Conservation (phyloP, 2,888 invertebrate species). For the Tethea ocularis region DNA sequence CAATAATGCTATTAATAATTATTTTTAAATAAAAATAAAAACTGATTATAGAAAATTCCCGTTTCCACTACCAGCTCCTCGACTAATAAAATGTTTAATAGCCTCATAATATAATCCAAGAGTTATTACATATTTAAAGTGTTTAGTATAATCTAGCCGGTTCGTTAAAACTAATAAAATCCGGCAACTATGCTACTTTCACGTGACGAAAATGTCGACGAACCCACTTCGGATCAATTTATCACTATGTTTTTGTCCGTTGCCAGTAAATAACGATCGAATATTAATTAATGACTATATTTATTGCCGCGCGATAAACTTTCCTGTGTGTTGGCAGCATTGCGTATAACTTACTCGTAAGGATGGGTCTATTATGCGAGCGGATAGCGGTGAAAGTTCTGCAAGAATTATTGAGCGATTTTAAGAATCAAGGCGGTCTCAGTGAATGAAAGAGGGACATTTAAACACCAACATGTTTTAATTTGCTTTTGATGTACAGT, state of each 20-base stretch:
- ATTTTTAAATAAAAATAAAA: not conserved
- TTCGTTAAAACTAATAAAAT: slow-evolving; percentile 32
- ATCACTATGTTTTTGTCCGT: slow-evolving; percentile 45
- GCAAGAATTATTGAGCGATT: not conserved
- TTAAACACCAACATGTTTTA: too few relatives aligned
- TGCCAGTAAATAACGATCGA: slow-evolving; percentile 50
- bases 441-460: too few relatives aligned
- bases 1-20: too few relatives aligned
- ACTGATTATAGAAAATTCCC: not conserved
- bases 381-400: slow-evolving; percentile 6
- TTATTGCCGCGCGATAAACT: slow-evolving; percentile 51
- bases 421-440: too few relatives aligned
- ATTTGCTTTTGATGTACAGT: too few relatives aligned
- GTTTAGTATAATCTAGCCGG: slow-evolving; percentile 21
- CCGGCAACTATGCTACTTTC: slow-evolving; percentile 21
- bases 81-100: slow-evolving; percentile 1
- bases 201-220: slow-evolving; percentile 36
- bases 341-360: slow-evolving; percentile 10
- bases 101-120: not conserved
- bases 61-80: not conserved
- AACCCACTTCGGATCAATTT: slow-evolving; percentile 30
- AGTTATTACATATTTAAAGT: slow-evolving; percentile 20
- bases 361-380: slow-evolving; percentile 8
- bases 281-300: slow-evolving; percentile 56
- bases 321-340: slow-evolving; percentile 31